A percentile compares a stretch with the other conserved stretches of the same genome.
Evolutionary conservation across 2,888 invertebrate genomes (phyloP).

Genomic region (Oasisia sp.): DNA sequence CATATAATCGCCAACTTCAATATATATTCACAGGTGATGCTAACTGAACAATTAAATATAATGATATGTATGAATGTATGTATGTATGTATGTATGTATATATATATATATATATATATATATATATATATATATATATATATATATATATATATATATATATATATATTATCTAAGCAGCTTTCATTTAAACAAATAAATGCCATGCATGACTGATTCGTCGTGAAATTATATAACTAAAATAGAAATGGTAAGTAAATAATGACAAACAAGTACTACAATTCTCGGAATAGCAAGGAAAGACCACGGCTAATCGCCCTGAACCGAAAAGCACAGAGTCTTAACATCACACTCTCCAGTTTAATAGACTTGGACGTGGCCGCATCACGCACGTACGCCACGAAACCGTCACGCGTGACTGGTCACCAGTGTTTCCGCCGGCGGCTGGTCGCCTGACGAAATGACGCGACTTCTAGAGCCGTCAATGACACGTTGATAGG

Average conservation of each 20-base stretch:
- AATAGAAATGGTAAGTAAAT: not conserved
- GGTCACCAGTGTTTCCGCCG: not conserved
- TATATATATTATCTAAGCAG: not conserved
- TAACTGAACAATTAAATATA: not conserved
- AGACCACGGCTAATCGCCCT: not conserved
- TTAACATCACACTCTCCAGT: not conserved
- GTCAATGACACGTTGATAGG: not conserved
- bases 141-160: no score
- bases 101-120: no score
- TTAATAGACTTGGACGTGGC: not conserved
- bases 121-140: no score
- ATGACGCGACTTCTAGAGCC: not conserved
- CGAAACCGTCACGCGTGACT: not conserved
- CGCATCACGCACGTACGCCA: not conserved
- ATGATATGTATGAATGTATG: no score
- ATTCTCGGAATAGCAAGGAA: not conserved
- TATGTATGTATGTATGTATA: no score
- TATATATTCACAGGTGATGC: not conserved
- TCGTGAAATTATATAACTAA: not conserved
- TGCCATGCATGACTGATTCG: not conserved
- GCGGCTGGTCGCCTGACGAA: not conserved
- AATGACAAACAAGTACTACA: not conserved
- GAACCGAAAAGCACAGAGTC: not conserved
- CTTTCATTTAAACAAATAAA: not conserved
- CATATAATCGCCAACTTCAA: not conserved